These are phyloP conservation scores for Gasterosteus nipponicus DNA, from an alignment of 2,113 vertebrate species.

Conservation along the genomic window DNA sequence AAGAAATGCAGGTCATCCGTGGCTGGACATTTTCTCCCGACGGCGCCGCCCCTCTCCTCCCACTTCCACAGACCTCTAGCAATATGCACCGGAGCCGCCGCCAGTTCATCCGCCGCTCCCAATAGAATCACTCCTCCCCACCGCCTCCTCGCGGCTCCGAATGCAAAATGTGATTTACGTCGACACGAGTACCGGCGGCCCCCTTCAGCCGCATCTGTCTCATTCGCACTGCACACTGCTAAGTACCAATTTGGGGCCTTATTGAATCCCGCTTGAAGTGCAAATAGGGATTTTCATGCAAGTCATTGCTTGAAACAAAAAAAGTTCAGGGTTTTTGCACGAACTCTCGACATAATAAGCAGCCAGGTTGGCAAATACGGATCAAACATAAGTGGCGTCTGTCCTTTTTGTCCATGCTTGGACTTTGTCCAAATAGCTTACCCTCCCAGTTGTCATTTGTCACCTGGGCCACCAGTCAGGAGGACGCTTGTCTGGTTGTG, in stretches of 20 bases:
- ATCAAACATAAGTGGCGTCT: slow-evolving; percentile 45
- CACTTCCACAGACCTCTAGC: slow-evolving; percentile 60
- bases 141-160: slow-evolving; percentile 44
- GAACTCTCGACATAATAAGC: slow-evolving; percentile 44
- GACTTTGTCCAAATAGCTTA: slow-evolving; percentile 44
- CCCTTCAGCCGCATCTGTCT: slow-evolving; percentile 65
- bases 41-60: slow-evolving; percentile 56
- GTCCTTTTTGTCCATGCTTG: slow-evolving; percentile 32
- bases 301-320: slow-evolving; percentile 62
- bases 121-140: slow-evolving; percentile 64
- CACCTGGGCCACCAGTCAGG: slow-evolving; percentile 52
- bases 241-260: slow-evolving; percentile 73
- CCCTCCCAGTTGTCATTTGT: slow-evolving; percentile 64
- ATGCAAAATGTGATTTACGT: slow-evolving; percentile 68
- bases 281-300: slow-evolving; percentile 72
- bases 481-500: slow-evolving; percentile 68
- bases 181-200: slow-evolving; percentile 53
- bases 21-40: slow-evolving; percentile 17
- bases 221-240: slow-evolving; percentile 62
- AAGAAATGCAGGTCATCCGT: slow-evolving; percentile 32
- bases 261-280: slow-evolving; percentile 69
- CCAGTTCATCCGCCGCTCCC: slow-evolving; percentile 31
- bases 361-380: slow-evolving; percentile 34
- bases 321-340: slow-evolving; percentile 59
- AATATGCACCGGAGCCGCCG: slow-evolving; percentile 52